Base-by-base conservation (phyloP, 2,797 vertebrate species). In the Anniella stebbinsi region DNA sequence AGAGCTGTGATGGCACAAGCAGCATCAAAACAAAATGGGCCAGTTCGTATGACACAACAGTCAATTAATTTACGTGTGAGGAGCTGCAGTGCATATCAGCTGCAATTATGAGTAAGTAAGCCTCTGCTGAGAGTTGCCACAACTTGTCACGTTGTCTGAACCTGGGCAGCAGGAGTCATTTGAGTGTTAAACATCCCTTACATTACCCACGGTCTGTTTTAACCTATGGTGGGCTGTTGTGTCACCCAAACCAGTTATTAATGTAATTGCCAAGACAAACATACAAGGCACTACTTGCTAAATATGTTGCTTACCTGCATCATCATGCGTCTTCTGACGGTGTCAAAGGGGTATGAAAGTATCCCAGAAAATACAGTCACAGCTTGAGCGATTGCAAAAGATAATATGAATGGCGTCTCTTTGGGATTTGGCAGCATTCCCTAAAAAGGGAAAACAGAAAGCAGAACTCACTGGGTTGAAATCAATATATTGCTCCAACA, bases 261-360 rank as follows among this genome's bases (percentile, higher is more conserved):
- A 45, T 45, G 45, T 45, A 45, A 45, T 45, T 45, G 70, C n/a
- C 8, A 7, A 12, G 33, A 48, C 33, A 66, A 18, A 0, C 13
- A 51, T 38, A 80, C 23, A 69, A 80, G 11, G 33, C 45, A 54
- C 72, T 4, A 11, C 33, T 88, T 77, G 89, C 84, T 80, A 87
- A 80, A 45, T 81, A 88, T 72, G 80, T 90, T 63, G 73, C 2
- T 33, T 96, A 96, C 94, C 95, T 97, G 96, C 95, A 96, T 96
- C 95, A 96, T 96, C 93, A 95, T 93, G 33, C 84, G 80, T 88
- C 96, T 95, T 94, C 95, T 95, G 84, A 96, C 93, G 54, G 94
- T 88, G 90, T 97, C 95, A 92, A 96, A 97, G 75, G 95, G 96
- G 7, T 96, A 96, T 76, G 96, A 96, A 17, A 95, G 90, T 87